These are phyloP conservation scores for Plagiodera versicolora DNA, from an alignment of 2,888 invertebrate species.

Conservation along the genomic window DNA sequence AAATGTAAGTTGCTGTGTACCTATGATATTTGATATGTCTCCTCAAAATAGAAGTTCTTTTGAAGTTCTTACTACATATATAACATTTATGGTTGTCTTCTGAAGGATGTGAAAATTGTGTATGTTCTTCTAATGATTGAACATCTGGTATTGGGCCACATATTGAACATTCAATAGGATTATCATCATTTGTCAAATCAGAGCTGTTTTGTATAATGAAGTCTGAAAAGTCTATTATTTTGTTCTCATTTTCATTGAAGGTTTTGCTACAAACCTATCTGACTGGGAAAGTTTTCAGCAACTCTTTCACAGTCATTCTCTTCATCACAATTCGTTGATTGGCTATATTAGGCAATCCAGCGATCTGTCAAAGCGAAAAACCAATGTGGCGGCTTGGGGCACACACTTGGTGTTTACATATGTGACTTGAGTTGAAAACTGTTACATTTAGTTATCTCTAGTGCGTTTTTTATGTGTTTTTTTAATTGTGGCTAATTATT, in stretches of 20 bases:
- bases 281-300: not conserved
- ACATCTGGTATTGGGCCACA: slow-evolving; percentile 23
- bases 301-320: not conserved
- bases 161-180: slow-evolving; percentile 16
- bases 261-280: not conserved
- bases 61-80: slow-evolving; percentile 37
- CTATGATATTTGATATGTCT: slow-evolving; percentile 39
- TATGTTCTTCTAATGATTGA: slow-evolving; percentile 28
- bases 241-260: too few relatives aligned
- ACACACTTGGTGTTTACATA: too few relatives aligned
- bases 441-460: too few relatives aligned
- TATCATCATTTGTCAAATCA: not conserved
- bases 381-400: too few relatives aligned
- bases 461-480: too few relatives aligned
- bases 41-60: slow-evolving; percentile 34
- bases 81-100: slow-evolving; percentile 34
- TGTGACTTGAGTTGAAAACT: too few relatives aligned
- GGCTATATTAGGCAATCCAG: too few relatives aligned
- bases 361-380: too few relatives aligned
- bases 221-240: too few relatives aligned
- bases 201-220: too few relatives aligned
- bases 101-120: slow-evolving; percentile 31
- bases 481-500: too few relatives aligned
- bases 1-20: too few relatives aligned
- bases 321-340: not conserved